phyloP scores from a whole-genome alignment of 2,888 invertebrate genomes.

The Lepidonotus clava region DNA sequence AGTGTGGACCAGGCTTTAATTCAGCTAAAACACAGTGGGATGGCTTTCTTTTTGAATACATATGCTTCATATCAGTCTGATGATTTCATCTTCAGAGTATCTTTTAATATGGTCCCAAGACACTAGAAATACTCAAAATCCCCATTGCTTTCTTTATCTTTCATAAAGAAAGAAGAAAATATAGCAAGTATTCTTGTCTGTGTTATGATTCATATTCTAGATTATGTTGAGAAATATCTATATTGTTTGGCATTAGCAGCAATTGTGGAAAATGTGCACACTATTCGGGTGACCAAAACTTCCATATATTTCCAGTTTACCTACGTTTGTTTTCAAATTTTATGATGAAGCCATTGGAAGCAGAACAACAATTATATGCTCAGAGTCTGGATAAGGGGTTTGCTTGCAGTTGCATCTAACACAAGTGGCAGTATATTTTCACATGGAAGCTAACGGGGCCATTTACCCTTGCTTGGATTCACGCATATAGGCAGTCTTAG shows the following conservation, averaged over 20 bases:
- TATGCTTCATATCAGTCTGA: too few species aligned
- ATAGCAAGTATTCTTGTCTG: neutral
- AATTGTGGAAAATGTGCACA: too few species aligned
- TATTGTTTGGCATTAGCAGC: constrained; percentile 23
- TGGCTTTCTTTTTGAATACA: too few species aligned
- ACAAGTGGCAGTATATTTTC: neutral
- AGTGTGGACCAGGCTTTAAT: too few species aligned
- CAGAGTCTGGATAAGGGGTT: neutral
- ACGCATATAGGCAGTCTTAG: constrained; percentile 39
- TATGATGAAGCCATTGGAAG: neutral
- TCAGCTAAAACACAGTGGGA: too few species aligned
- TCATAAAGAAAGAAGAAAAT: neutral
- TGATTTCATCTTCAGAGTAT: too few species aligned
- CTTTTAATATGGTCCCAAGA: too few species aligned
- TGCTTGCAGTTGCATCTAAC: neutral
- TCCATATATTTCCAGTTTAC: neutral
- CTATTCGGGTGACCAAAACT: neutral
- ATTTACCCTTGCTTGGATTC: constrained; percentile 13
- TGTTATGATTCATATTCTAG: constrained; percentile 12
- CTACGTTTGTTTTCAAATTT: neutral
- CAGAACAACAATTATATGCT: neutral
- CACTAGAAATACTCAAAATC: neutral
- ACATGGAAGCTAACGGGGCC: neutral
- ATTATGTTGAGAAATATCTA: constrained; percentile 17
- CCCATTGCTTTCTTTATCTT: neutral